These are phyloP conservation scores for Chondrosia reniformis DNA, from an alignment of 37 sponge, comb jelly and placozoan genomes.

Conservation along the genomic window DNA sequence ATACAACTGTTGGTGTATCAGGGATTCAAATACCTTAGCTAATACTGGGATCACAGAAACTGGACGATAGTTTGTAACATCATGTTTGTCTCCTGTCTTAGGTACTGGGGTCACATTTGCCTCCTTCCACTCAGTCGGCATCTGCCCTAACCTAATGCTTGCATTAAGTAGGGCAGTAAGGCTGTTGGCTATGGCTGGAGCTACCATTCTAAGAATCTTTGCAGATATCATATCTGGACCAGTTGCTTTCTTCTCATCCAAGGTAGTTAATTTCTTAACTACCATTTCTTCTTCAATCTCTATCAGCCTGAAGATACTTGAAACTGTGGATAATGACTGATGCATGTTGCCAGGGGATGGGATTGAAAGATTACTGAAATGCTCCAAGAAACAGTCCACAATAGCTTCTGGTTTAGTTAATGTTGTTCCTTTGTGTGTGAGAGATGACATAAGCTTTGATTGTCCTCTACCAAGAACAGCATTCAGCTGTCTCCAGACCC, in stretches of 20 bases:
- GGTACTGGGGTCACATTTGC: too few species aligned
- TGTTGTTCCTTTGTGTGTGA: neutral
- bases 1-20: conserved; percentile 17
- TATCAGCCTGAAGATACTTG: neutral
- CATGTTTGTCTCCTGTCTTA: too few species aligned
- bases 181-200: too few species aligned
- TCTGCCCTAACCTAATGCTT: too few species aligned
- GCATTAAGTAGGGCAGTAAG: too few species aligned
- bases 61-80: conserved; percentile 1
- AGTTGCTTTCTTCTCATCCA: too few species aligned
- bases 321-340: neutral
- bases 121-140: too few species aligned
- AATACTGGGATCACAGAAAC: too few species aligned
- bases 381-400: neutral
- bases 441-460: neutral
- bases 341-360: neutral
- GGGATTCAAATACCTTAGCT: too few species aligned
- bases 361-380: neutral
- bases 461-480: neutral
- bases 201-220: too few species aligned
- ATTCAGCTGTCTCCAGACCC: neutral
- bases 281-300: conserved; percentile 10
- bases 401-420: neutral
- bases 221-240: too few species aligned
- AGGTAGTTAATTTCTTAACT: neutral